Percentiles rank a stretch among this genome's conserved stretches.
Conservation (phyloP, 2,797 vertebrate species). For the Leptatherina wallacei region DNA sequence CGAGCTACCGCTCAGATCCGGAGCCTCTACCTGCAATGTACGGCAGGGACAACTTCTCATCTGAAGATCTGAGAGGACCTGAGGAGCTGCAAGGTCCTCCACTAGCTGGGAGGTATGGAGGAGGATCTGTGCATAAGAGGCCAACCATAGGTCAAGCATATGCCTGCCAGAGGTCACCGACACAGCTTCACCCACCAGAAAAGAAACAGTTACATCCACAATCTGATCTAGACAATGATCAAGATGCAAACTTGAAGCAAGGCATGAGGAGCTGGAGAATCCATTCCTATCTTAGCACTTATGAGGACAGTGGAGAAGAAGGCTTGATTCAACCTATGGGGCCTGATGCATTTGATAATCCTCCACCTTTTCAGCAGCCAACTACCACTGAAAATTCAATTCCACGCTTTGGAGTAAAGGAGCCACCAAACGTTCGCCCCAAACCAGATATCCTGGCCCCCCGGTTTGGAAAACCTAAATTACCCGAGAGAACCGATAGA, state of each 20-base stretch:
- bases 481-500: constrained; percentile 66
- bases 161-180: constrained; percentile 90
- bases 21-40: constrained; percentile 74
- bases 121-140: constrained; percentile 77
- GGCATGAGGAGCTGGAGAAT: constrained; percentile 95
- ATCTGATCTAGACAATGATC: constrained; percentile 79
- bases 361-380: constrained; percentile 55
- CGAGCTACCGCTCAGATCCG: constrained; percentile 77
- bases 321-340: constrained; percentile 87
- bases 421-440: constrained; percentile 57
- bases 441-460: constrained; percentile 76
- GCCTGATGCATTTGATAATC: constrained; percentile 88
- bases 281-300: constrained; percentile 91
- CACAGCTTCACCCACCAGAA: constrained; percentile 87
- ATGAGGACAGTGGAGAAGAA: constrained; percentile 88
- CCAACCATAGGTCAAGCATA: constrained; percentile 91
- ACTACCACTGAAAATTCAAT: constrained; percentile 56
- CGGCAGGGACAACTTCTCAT: constrained; percentile 86
- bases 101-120: constrained; percentile 83
- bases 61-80: constrained; percentile 88
- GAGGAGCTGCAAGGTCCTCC: constrained; percentile 82
- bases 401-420: constrained; percentile 67
- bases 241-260: constrained; percentile 85
- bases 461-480: constrained; percentile 81
- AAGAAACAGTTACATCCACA: constrained; percentile 81